Conservation (phyloP, 2,113 vertebrate genomes). For the Myodes glareolus region DNA sequence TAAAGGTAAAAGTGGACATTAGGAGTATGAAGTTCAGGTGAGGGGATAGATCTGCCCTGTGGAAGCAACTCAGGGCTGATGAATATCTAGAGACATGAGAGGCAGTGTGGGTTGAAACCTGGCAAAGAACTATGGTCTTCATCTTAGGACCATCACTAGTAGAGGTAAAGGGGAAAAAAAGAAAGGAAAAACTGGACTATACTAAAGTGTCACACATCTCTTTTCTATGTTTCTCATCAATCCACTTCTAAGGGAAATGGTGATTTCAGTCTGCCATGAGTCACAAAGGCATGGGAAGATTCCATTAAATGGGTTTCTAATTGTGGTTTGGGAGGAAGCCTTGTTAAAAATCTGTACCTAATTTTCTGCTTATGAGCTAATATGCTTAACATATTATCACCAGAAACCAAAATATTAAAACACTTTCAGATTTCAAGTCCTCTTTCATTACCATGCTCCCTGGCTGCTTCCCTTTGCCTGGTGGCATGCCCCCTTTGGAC, state of each 20-base stretch:
- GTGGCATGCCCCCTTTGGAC: not conserved
- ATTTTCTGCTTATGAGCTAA: constrained; percentile 55
- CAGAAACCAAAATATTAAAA: constrained; percentile 57
- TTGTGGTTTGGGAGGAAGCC: constrained; percentile 68
- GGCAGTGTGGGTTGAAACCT: not conserved
- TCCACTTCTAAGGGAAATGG: constrained; percentile 42
- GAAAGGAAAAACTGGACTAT: not conserved
- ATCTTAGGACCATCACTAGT: constrained; percentile 17
- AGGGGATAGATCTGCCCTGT: not conserved
- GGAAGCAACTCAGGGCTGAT: not conserved
- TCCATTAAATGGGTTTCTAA: constrained; percentile 62
- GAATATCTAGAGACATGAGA: not conserved
- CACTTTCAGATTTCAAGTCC: constrained; percentile 12
- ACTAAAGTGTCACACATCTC: constrained; percentile 49
- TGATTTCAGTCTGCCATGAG: constrained; percentile 61
- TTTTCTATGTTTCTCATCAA: constrained; percentile 51
- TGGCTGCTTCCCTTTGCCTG: not conserved
- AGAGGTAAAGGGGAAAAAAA: not conserved
- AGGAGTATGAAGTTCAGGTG: not conserved
- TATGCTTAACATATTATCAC: constrained; percentile 59
- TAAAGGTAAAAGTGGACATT: not conserved
- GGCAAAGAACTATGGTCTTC: not conserved
- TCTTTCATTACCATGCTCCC: not conserved
- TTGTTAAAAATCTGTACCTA: constrained; percentile 58
- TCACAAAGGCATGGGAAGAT: constrained; percentile 69